Evolutionary conservation across 2,888 invertebrate genomes (phyloP).

Genomic region (Andricus curvator): DNA sequence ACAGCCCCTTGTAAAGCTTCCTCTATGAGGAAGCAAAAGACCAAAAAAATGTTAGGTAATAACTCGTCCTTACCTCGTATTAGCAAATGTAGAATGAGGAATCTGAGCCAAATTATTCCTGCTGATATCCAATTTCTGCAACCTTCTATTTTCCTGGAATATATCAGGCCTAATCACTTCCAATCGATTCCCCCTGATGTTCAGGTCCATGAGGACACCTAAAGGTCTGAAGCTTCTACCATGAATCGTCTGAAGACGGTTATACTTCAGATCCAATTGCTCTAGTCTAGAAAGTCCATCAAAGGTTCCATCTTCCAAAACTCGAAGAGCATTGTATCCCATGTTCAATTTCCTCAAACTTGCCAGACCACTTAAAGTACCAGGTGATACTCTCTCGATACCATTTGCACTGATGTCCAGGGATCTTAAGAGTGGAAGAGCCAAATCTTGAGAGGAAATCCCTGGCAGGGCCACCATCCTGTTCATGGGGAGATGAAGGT

Average conservation of each 20-base stretch:
- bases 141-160: constrained; percentile 83
- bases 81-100: constrained; percentile 82
- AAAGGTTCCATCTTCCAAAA: constrained; percentile 85
- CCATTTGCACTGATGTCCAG: constrained; percentile 88
- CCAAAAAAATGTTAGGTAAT: background rate
- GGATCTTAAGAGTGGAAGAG: constrained; percentile 86
- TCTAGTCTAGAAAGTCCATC: constrained; percentile 86
- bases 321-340: constrained; percentile 86
- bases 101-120: constrained; percentile 87
- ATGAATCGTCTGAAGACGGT: constrained; percentile 85
- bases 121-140: constrained; percentile 87
- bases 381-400: constrained; percentile 85
- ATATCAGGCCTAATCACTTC: constrained; percentile 85
- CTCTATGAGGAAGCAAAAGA: too few species aligned
- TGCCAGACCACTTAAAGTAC: constrained; percentile 83
- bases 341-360: constrained; percentile 86
- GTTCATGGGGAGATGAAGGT: constrained; percentile 86
- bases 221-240: constrained; percentile 84
- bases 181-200: constrained; percentile 88
- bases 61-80: constrained; percentile 71
- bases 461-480: constrained; percentile 85
- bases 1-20: too few species aligned
- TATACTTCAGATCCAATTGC: constrained; percentile 86
- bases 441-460: constrained; percentile 83
- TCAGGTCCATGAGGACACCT: constrained; percentile 84